Percentiles rank a stretch among this genome's conserved stretches.
These are phyloP conservation scores for Achlya flavicornis DNA, from an alignment of 2,888 invertebrate species.

Conservation along the genomic window DNA sequence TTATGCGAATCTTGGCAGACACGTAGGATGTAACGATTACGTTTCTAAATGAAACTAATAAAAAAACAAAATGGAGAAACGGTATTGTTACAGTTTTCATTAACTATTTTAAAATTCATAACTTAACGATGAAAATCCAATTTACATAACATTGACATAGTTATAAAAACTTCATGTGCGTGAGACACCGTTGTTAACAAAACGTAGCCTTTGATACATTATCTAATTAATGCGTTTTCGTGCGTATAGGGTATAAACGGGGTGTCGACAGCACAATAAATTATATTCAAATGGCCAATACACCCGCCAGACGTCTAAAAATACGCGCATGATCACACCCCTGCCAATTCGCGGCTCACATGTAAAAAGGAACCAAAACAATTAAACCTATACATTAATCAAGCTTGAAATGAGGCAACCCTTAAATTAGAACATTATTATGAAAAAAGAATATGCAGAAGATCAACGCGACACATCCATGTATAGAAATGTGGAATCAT, in stretches of 20 bases:
- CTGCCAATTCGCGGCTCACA: slow-evolving; percentile 24
- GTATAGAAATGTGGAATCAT: slow-evolving; percentile 57
- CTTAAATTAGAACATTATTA: not conserved
- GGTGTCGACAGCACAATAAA: slow-evolving; percentile 1
- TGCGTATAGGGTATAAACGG: not conserved
- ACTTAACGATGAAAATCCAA: not conserved
- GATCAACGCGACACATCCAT: slow-evolving; percentile 44
- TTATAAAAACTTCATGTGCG: not conserved
- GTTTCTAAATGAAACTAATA: not conserved
- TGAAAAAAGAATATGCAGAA: slow-evolving; percentile 21
- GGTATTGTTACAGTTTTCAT: not conserved
- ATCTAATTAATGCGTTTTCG: not conserved
- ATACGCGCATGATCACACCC: slow-evolving; percentile 10
- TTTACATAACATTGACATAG: not conserved
- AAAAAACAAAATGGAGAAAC: not conserved
- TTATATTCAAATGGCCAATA: not conserved
- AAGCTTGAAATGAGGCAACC: not conserved
- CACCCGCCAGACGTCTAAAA: not conserved
- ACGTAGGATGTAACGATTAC: not conserved
- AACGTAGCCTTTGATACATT: not conserved
- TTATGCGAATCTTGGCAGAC: not conserved
- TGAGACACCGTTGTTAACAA: not conserved
- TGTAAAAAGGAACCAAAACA: slow-evolving; percentile 59
- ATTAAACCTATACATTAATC: slow-evolving; percentile 13
- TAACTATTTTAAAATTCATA: not conserved